Evolutionary conservation across 2,888 invertebrate species (phyloP), one percentile per base, ranked within the genome.

Genomic region (Meteorus colon): DNA sequence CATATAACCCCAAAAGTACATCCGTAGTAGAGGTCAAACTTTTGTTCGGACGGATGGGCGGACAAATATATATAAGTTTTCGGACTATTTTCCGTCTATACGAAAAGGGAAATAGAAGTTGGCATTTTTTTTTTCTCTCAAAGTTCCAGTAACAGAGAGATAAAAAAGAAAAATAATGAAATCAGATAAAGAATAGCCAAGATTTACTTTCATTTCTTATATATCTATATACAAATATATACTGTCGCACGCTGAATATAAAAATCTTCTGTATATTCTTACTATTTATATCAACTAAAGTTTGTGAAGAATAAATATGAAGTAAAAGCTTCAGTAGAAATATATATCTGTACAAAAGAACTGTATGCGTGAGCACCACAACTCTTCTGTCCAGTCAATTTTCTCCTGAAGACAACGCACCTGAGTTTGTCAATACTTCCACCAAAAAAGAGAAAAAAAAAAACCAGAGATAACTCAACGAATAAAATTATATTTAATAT

Each of bases 21-120:
- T 70, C 59, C 69, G 69, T 59, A 59, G 24, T 55, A 55, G 55
- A 55, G 69, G 69, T 70, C 59, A 70, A 70, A 70, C 69, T 70
- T 70, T 70, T 24, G 48, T 66, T n/a, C 4, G 66, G 68, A 68
- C 68, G 45, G 27, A n/a, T 68, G 68, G 68, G 68, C 68, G 51
- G 68, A 29, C 45, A 48, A 62, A n/a, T 29, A 68, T 41, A 68
- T 68, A 48, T 68, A 70, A 71, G 45, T 71, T 71, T 71, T 24
- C 27, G 41, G 71, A 60, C 14, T 62, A 67, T 45, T 59, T 51
- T 51, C 14, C 45, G 68, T n/a, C 45, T 62, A 41, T 41, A 45
- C 41, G 62, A 51, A 27, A 41, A 60, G 51, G 29, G 62, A 72
- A 41, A 63, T 45, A 60, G 45, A 41, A 41, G 41, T 55, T 55